Percentiles rank a stretch among this genome's conserved stretches.
These are phyloP conservation scores for Hydra vulgaris DNA, from an alignment of 30 jellyfish, hydroid and myxozoan species.

Conservation along the genomic window DNA sequence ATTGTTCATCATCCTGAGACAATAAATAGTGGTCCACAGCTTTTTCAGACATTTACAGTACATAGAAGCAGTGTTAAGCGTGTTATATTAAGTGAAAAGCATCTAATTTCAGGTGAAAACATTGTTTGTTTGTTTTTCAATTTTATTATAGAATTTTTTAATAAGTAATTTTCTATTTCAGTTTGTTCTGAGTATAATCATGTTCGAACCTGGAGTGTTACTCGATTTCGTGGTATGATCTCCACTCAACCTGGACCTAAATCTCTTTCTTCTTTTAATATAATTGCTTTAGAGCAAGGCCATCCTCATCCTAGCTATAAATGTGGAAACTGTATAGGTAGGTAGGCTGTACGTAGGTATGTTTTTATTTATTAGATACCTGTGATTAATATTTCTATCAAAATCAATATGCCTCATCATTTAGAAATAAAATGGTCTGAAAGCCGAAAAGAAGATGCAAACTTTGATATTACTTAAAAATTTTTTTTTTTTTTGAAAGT, in stretches of 20 bases:
- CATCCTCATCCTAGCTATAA: constrained; percentile 30
- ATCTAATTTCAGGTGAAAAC: constrained; percentile 79
- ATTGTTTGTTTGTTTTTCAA: no score
- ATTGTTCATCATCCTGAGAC: constrained; percentile 98
- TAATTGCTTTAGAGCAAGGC: constrained; percentile 74
- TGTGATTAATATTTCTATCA: no score
- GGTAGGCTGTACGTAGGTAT: not conserved
- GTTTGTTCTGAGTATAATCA: constrained; percentile 92
- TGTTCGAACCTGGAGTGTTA: constrained; percentile 97
- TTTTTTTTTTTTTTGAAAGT: no score
- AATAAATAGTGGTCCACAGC: constrained; percentile 88
- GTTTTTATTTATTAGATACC: no score
- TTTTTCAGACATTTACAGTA: constrained; percentile 81
- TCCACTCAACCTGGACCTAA: constrained; percentile 99
- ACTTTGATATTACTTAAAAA: no score
- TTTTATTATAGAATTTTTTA: not conserved
- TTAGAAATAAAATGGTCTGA: no score
- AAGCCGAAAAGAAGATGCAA: no score
- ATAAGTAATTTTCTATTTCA: constrained; percentile 8
- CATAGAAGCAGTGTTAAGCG: constrained; percentile 70
- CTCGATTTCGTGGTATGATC: constrained; percentile 96
- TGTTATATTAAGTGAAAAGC: constrained; percentile 87
- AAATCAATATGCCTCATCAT: no score
- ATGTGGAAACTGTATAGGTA: constrained; percentile 56
- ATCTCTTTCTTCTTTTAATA: constrained; percentile 81